A percentile compares a stretch with the other conserved stretches of the same genome.
Evolutionary conservation across 2,888 invertebrate species (phyloP).

Genomic region (Thyatira batis): DNA sequence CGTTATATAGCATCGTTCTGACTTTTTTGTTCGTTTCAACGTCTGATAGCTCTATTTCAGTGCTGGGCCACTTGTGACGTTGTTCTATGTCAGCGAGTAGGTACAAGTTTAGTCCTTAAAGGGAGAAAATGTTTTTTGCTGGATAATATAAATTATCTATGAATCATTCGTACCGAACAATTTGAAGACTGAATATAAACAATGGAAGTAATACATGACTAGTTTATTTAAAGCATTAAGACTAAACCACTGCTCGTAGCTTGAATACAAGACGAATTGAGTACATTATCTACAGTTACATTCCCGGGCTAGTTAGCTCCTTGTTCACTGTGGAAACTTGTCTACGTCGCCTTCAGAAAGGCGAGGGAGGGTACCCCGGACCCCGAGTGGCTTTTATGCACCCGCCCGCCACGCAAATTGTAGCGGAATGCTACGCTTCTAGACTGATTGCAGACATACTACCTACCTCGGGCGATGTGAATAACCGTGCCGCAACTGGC

Average conservation of each 20-base stretch:
- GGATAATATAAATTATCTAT: slow-evolving; percentile 29
- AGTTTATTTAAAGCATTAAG: slow-evolving; percentile 47
- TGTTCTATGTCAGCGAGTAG: neutral
- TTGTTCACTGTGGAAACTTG: slow-evolving; percentile 57
- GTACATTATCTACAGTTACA: slow-evolving; percentile 61
- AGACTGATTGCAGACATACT: slow-evolving; percentile 52
- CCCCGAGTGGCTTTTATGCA: slow-evolving; percentile 56
- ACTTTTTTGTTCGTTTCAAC: slow-evolving; percentile 25
- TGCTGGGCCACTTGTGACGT: neutral
- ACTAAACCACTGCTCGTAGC: slow-evolving; percentile 35
- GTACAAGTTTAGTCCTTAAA: slow-evolving; percentile 8
- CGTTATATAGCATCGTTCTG: slow-evolving; percentile 27
- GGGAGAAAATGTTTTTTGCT: slow-evolving; percentile 22
- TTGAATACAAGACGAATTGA: slow-evolving; percentile 66
- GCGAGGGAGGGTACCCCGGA: slow-evolving; percentile 27
- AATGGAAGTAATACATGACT: slow-evolving; percentile 36
- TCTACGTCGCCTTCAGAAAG: slow-evolving; percentile 55
- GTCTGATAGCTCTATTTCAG: slow-evolving; percentile 26
- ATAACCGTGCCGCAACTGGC: slow-evolving; percentile 20
- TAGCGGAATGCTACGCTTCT: slow-evolving; percentile 49
- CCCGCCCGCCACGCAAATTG: slow-evolving; percentile 56
- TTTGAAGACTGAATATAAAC: slow-evolving; percentile 46
- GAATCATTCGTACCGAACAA: slow-evolving; percentile 29
- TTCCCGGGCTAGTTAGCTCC: slow-evolving; percentile 59
- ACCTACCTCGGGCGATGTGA: slow-evolving; percentile 28